Evolutionary conservation across 2,797 vertebrate genomes (phyloP), one percentile per base, ranked within the genome.

Genomic region (Picus viridis): DNA sequence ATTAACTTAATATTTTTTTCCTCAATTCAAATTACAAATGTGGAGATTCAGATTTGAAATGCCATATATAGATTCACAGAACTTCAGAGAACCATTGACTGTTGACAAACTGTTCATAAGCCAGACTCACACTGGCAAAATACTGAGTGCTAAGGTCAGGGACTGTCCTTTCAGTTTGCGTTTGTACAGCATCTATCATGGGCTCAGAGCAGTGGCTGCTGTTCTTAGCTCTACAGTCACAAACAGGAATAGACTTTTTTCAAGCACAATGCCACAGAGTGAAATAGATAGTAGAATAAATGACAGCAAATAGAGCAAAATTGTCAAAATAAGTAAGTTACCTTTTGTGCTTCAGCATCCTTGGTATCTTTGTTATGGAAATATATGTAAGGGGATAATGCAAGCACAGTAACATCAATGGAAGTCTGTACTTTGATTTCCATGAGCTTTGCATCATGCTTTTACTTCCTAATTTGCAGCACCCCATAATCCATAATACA

Each of bases 381-480:
- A 89, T 89, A 43, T 47, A 16, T 12, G 32, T 65, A 62, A 91
- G 29, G 68, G 68, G 51, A 88, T 83, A 84, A 93, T 16, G 45
- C 58, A 17, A 10, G 71, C 54, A 76, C 10, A 3, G 74, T 56
- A 73, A 89, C 4, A 5, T 27, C 57, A 76, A 45, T 53, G 59
- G 34, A 73, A 91, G 22, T 9, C 57, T 79, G 78, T 76, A 13
- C 64, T 93, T 84, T 82, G 41, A 86, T 83, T 92, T 95, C 68
- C 36, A 27, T 26, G 49, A 91, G 77, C 45, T 68, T 74, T 65
- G 64, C 54, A 41, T 86, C 62, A 49, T 43, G 61, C 45, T 90
- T 96, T 93, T 82, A 62, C 88, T 84, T 92, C 63, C 61, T 86
- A 84, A 93, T 96, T 92, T 88, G 69, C 41, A 90, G 76, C 84